These are phyloP conservation scores for Idaea aversata DNA, from an alignment of 2,888 invertebrate species.

Conservation along the genomic window DNA sequence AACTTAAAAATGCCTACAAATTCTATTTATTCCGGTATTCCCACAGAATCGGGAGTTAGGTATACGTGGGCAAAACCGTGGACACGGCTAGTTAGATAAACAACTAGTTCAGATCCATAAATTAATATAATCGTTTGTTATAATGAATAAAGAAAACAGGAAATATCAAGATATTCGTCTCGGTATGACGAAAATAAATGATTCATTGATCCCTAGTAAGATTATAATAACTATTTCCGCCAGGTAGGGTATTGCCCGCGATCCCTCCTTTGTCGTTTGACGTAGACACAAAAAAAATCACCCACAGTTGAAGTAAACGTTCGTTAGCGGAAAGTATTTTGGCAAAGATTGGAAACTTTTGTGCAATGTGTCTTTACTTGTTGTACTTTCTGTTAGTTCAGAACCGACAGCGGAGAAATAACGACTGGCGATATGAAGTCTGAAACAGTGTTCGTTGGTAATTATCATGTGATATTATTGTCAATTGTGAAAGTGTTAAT, in stretches of 20 bases:
- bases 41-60: too few species aligned
- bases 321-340: conserved; percentile 63
- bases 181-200: conserved; percentile 31
- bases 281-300: conserved; percentile 39
- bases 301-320: conserved; percentile 46
- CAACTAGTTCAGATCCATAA: too few species aligned
- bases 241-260: conserved; percentile 46
- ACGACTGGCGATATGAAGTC: conserved; percentile 56
- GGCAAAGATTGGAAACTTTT: conserved; percentile 56
- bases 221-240: conserved; percentile 48
- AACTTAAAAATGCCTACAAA: too few species aligned
- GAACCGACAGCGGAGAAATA: conserved; percentile 56
- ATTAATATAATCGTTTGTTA: too few species aligned
- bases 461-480: conserved; percentile 33
- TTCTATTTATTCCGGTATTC: too few species aligned
- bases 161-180: conserved; percentile 24
- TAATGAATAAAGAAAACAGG: conserved; percentile 15
- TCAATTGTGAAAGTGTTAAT: conserved; percentile 12
- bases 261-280: conserved; percentile 39
- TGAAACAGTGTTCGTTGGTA: conserved; percentile 67
- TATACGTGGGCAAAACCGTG: too few species aligned
- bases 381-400: conserved; percentile 55
- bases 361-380: conserved; percentile 54
- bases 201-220: conserved; percentile 46
- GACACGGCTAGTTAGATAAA: too few species aligned